Percentiles rank a stretch among this genome's conserved stretches.
Conservation (phyloP, 1,140 invertebrate genomes). For the Riptortus pedestris region DNA sequence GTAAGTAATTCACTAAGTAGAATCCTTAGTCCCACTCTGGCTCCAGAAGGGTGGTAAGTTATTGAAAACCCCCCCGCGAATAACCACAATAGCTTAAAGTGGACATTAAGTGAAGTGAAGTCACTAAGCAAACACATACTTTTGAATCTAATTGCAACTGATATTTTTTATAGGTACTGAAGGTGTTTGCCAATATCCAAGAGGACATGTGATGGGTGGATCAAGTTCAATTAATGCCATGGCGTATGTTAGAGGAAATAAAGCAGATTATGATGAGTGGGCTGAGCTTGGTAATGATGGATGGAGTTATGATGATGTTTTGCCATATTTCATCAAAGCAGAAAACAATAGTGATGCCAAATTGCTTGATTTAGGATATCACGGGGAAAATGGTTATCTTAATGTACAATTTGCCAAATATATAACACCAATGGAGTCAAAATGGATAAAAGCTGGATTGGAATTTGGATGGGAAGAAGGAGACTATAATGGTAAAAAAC, state of each 20-base stretch:
- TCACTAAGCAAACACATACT: no score
- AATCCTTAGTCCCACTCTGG: no score
- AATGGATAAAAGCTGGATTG: constrained; percentile 42
- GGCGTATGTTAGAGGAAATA: constrained; percentile 88
- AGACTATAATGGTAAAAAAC: constrained; percentile 2
- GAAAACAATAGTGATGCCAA: background rate
- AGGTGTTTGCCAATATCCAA: background rate
- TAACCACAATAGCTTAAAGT: no score
- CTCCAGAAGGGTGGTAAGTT: no score
- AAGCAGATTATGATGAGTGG: constrained; percentile 84
- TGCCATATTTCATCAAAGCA: constrained; percentile 73
- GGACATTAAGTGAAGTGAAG: no score
- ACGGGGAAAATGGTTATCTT: background rate
- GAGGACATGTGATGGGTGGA: constrained; percentile 78
- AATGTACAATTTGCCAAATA: background rate
- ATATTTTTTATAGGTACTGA: no score
- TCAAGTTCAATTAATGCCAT: constrained; percentile 89
- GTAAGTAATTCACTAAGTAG: no score
- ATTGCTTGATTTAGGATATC: background rate
- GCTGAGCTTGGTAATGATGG: constrained; percentile 69
- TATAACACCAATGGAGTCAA: constrained; percentile 19
- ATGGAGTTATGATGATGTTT: constrained; percentile 78
- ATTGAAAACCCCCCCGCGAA: no score
- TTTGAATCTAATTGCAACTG: no score
- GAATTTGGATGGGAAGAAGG: constrained; percentile 34